A percentile compares a stretch with the other conserved stretches of the same genome.
These are phyloP conservation scores for Arremon brunneinucha DNA, from an alignment of 2,797 vertebrate genomes.

Conservation along the genomic window DNA sequence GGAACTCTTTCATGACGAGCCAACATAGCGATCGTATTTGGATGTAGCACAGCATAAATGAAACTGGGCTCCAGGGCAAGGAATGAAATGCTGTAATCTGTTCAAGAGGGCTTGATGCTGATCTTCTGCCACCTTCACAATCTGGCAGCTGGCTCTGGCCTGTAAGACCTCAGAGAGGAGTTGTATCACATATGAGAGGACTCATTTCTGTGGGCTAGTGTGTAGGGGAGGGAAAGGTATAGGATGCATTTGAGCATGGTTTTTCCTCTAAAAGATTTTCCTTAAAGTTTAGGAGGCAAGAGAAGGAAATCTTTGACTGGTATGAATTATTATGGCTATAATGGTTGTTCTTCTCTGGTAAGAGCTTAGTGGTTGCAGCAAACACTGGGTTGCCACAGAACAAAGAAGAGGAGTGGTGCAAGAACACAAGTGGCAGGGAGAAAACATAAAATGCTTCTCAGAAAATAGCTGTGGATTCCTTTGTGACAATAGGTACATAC, in stretches of 20 bases:
- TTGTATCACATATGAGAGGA: accelerated
- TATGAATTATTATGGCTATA: neutral
- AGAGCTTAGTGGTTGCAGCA: neutral
- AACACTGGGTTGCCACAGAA: neutral
- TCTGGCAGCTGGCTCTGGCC: neutral
- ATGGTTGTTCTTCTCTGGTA: neutral
- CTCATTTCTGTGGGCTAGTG: neutral
- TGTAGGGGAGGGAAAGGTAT: accelerated
- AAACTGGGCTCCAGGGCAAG: neutral
- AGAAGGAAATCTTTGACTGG: neutral
- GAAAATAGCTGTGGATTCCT: neutral
- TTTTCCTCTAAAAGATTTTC: neutral
- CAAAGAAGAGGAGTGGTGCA: neutral
- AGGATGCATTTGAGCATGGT: neutral
- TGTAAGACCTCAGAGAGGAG: neutral
- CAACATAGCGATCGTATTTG: neutral
- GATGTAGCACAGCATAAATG: neutral
- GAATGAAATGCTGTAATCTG: neutral
- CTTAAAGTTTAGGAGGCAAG: neutral
- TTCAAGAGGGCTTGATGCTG: neutral
- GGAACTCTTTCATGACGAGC: neutral
- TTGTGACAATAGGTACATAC: neutral
- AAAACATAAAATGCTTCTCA: neutral
- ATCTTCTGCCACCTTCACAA: neutral
- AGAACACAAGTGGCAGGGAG: neutral